phyloP scores from a whole-genome alignment of 1,140 invertebrate genomes.

The Tetramorium parvispinum region DNA sequence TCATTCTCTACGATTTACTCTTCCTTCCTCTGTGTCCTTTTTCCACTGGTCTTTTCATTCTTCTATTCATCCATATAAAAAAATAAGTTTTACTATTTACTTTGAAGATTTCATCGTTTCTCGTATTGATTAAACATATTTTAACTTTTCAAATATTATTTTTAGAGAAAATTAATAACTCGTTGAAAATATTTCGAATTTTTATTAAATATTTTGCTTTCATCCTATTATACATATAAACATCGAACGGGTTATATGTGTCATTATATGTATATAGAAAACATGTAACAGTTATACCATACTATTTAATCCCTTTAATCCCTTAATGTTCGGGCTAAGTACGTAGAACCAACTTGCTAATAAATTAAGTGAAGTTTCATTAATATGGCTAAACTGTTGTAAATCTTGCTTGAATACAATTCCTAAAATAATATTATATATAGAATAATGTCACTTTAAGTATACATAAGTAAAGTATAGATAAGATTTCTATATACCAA shows the following conservation, averaged over 20 bases:
- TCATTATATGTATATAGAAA: not conserved
- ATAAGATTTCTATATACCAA: not conserved
- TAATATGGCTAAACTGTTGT: constrained; percentile 7
- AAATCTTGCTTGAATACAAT: not conserved
- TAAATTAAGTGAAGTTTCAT: constrained; percentile 37
- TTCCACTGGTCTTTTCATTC: not conserved
- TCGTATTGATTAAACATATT: not conserved
- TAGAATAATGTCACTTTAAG: not conserved
- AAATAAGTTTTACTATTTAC: not conserved
- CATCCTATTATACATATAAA: not conserved
- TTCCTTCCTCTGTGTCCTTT: not conserved
- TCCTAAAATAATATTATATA: not conserved
- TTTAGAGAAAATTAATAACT: not conserved
- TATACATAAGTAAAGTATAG: no score
- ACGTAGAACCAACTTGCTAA: constrained; percentile 12
- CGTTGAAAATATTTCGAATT: not conserved
- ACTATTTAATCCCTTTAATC: not conserved
- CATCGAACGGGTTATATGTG: not conserved
- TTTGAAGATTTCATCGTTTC: not conserved
- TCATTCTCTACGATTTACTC: constrained; percentile 3
- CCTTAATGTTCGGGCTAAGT: not conserved
- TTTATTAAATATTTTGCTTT: not conserved
- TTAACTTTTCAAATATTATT: not conserved
- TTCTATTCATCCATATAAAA: not conserved
- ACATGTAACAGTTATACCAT: not conserved